Evolutionary conservation across 92 coral and sea anemone genomes (phyloP).

Genomic region (Micromussa lordhowensis): DNA sequence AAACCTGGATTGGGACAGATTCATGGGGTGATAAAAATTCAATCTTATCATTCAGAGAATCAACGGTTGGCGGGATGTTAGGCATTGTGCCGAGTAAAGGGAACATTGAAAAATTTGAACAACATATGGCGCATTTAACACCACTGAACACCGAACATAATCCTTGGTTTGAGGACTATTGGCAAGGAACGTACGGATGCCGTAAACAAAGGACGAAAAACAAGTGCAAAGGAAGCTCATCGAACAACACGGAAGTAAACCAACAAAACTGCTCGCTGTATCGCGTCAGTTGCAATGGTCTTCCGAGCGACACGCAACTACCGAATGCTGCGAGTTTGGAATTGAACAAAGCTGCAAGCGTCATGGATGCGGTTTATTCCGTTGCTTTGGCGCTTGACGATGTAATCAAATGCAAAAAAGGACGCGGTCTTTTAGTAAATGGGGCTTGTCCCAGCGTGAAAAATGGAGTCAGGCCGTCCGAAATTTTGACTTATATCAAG

Average conservation of each 20-base stretch:
- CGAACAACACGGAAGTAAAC: neutral
- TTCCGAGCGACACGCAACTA: neutral
- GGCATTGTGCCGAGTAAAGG: conserved; percentile 90
- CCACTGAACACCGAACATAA: conserved; percentile 72
- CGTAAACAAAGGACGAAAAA: neutral
- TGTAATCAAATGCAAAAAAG: conserved; percentile 70
- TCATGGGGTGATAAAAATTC: conserved; percentile 90
- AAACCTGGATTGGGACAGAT: conserved; percentile 96
- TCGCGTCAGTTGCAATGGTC: conserved; percentile 6
- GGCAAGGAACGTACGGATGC: conserved; percentile 84
- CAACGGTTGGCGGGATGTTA: conserved; percentile 86
- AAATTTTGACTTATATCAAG: conserved; percentile 71
- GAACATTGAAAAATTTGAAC: conserved; percentile 64
- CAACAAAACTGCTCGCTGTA: conserved; percentile 3
- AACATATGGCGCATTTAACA: conserved; percentile 73
- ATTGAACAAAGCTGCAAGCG: conserved; percentile 88
- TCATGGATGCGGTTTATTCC: conserved; percentile 95
- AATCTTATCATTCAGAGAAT: conserved; percentile 64
- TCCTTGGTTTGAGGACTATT: conserved; percentile 89
- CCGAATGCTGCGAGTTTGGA: conserved; percentile 76
- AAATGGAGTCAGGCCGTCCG: conserved; percentile 45
- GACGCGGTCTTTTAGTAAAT: conserved; percentile 27
- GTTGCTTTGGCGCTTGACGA: conserved; percentile 76
- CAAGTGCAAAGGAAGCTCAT: neutral
- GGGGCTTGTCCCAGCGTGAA: conserved; percentile 46